phyloP scores from a whole-genome alignment of 2,797 vertebrate genomes.

The Coranthus polyacanthus region DNA sequence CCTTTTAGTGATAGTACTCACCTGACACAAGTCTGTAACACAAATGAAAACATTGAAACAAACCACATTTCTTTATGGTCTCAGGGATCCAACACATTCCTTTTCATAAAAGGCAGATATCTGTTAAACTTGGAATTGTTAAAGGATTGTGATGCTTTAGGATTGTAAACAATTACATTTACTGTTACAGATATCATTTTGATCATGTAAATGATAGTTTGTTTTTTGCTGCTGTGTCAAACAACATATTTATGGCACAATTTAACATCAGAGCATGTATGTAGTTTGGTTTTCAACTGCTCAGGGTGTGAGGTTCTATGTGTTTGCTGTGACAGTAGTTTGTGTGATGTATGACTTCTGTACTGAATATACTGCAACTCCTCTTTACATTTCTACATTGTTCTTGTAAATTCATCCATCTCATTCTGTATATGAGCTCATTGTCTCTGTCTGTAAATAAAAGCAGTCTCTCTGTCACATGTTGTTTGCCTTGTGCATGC shows the following conservation, averaged over 20 bases:
- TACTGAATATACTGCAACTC: constrained; percentile 5
- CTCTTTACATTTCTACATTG: constrained; percentile 14
- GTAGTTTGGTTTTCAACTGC: neutral
- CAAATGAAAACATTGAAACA: no score
- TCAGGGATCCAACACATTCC: neutral
- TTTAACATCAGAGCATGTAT: constrained; percentile 2
- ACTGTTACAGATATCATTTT: neutral
- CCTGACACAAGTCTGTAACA: constrained; percentile 14
- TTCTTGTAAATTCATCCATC: constrained; percentile 36
- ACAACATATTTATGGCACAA: neutral
- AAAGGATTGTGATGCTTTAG: constrained; percentile 1
- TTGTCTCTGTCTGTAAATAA: constrained; percentile 56
- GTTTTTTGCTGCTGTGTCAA: constrained; percentile 21
- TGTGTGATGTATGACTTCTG: constrained; percentile 29
- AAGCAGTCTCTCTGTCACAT: constrained; percentile 40
- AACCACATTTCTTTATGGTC: neutral
- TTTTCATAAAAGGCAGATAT: neutral
- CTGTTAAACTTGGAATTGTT: constrained; percentile 14
- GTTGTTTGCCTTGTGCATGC: constrained; percentile 50
- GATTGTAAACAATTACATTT: constrained; percentile 8
- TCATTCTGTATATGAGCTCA: constrained; percentile 46
- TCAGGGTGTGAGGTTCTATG: constrained; percentile 2
- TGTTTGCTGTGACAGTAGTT: neutral
- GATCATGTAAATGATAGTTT: constrained; percentile 4
- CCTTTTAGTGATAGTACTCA: neutral